Evolutionary conservation across 2,888 invertebrate genomes (phyloP), one percentile per base, ranked within the genome.

Genomic region (Drosophila birchii): DNA sequence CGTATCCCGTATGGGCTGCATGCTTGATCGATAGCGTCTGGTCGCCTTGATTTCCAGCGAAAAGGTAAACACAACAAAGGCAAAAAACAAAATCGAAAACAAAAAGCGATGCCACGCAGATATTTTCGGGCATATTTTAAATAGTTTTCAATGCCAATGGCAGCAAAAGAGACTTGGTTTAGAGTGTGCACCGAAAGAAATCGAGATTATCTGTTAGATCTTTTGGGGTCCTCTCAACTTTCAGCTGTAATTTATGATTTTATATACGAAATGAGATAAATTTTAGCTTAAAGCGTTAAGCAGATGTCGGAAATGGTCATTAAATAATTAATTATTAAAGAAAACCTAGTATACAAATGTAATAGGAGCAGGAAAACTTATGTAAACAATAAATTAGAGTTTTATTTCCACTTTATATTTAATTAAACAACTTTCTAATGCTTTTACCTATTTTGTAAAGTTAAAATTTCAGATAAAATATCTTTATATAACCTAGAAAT

Each of bases 121-220:
- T 78, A 70, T 69, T 67, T 88, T 78, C 51, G 49, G 64, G 80
- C 64, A 84, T 84, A 74, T 69, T 83, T 88, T 61, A 60, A 81
- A 88, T 88, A 79, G 72, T 88, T 88, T 88, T 85, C 86, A 85
- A 84, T 84, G 88, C 81, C 86, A 80, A 73, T 61, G 73, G 43
- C 68, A 80, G 66, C 59, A 16, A 43, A 54, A 43, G 54, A 43
- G 26, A 61, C 43, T 47, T 47, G 63, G 54, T 55, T 26, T 53
- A 54, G 43, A 64, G 39, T n/a, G 49, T 64, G 43, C 66, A 66
- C 64, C 7, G 23, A 36, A 38, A 66, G 32, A 59, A 59, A 51
- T n/a, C 34, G 4, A 53, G 51, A 51, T 16, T 51, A 51, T 51
- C 51, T 20, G 51, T 51, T 34, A 9, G 20, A 51, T 51, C 51